Conservation (phyloP, 1,140 invertebrate genomes). For the Drosophila yakuba region DNA sequence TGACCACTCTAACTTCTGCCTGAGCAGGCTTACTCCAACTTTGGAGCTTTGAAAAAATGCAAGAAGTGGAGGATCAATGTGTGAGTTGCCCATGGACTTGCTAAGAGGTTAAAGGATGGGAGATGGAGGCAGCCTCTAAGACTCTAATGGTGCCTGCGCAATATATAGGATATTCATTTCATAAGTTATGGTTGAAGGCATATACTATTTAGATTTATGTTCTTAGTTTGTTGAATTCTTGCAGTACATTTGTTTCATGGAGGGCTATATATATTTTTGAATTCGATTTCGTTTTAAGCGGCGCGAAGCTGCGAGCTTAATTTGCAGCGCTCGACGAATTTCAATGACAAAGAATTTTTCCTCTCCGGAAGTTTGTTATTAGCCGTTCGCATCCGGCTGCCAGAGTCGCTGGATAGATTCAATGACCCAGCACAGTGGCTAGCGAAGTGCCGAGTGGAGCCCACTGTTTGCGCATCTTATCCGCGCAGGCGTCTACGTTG, state of each 20-base stretch:
- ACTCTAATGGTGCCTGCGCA: no score
- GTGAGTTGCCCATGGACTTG: constrained; percentile 2
- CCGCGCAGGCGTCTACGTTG: constrained; percentile 71
- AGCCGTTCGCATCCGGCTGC: constrained; percentile 71
- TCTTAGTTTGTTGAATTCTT: no score
- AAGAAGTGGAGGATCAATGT: neutral
- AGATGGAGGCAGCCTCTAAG: no score
- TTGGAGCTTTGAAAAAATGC: neutral
- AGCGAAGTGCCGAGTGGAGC: neutral
- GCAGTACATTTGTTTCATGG: no score
- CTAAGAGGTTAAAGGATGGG: constrained; percentile 7
- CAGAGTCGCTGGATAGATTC: constrained; percentile 58
- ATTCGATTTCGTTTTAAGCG: constrained; percentile 56
- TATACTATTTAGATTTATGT: no score
- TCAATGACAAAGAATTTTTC: constrained; percentile 75
- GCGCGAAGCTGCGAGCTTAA: constrained; percentile 67
- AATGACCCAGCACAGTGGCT: constrained; percentile 26
- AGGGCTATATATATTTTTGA: constrained; percentile 45
- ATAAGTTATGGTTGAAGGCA: no score
- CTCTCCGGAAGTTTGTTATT: constrained; percentile 84
- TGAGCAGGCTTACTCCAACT: constrained; percentile 20
- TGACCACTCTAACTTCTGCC: constrained; percentile 21
- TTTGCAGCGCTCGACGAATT: constrained; percentile 80
- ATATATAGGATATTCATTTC: no score
- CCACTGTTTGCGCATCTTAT: constrained; percentile 57